phyloP scores from a whole-genome alignment of 2,888 invertebrate species.

The Andrena hattorfiana region DNA sequence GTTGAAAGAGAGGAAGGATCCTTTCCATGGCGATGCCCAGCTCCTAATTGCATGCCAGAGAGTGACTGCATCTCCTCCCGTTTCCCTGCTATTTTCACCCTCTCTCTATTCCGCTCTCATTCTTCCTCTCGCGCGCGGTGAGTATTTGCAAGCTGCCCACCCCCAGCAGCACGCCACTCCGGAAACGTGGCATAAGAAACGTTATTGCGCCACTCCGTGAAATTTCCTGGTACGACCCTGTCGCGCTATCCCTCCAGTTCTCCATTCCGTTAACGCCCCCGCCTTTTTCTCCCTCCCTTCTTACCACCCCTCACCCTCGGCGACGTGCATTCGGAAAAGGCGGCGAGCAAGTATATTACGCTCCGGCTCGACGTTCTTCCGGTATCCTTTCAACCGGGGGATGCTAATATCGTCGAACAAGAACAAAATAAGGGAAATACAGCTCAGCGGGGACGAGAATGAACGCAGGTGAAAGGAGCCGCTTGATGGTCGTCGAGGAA shows the following conservation, averaged over 20 bases:
- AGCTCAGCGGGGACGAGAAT: background rate
- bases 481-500: constrained; percentile 22
- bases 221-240: constrained; percentile 71
- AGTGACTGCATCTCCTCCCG: constrained; percentile 68
- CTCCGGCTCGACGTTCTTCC: constrained; percentile 61
- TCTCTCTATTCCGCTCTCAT: constrained; percentile 32
- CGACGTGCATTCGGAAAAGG: constrained; percentile 64
- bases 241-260: constrained; percentile 49
- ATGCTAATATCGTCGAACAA: constrained; percentile 61
- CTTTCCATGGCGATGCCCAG: constrained; percentile 63
- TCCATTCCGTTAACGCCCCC: constrained; percentile 31
- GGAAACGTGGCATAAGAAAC: constrained; percentile 75
- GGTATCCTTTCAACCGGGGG: constrained; percentile 59
- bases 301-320: background rate
- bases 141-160: constrained; percentile 71
- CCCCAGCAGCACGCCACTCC: constrained; percentile 63
- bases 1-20: constrained; percentile 59
- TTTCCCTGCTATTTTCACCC: constrained; percentile 41
- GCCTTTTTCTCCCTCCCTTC: background rate
- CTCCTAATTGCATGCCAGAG: constrained; percentile 75
- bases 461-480: constrained; percentile 3
- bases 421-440: constrained; percentile 33
- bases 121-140: constrained; percentile 38
- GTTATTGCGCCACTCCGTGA: constrained; percentile 75
- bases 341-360: constrained; percentile 69